These are phyloP conservation scores for Cinclus cinclus DNA, from an alignment of 2,113 vertebrate species.

Conservation along the genomic window DNA sequence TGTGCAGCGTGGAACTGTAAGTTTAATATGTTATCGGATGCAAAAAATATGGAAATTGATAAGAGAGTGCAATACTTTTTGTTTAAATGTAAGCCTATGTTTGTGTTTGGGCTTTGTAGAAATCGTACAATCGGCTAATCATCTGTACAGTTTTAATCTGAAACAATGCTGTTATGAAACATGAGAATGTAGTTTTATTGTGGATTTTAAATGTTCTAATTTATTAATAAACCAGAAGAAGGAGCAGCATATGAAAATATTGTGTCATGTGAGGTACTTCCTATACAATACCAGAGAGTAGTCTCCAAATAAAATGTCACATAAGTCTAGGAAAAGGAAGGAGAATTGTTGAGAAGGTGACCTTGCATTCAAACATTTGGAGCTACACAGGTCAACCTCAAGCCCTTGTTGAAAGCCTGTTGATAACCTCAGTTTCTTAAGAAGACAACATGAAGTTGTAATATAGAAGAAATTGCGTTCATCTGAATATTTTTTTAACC, in stretches of 20 bases:
- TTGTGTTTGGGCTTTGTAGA: not conserved
- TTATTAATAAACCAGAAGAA: constrained; percentile 33
- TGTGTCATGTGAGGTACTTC: not conserved
- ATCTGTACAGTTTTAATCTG: constrained; percentile 42
- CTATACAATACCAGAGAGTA: not conserved
- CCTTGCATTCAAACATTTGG: not conserved
- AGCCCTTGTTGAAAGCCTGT: not conserved
- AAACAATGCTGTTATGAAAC: constrained; percentile 24
- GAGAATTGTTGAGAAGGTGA: not conserved
- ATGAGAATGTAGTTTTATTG: constrained; percentile 44
- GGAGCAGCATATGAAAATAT: not conserved
- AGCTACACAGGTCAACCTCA: not conserved
- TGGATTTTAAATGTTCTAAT: constrained; percentile 38
- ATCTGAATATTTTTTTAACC: not conserved
- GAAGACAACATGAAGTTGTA: not conserved
- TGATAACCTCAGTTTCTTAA: not conserved
- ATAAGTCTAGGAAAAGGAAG: not conserved
- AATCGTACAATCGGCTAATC: no score
- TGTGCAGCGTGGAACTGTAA: not conserved
- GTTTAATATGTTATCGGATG: not conserved
- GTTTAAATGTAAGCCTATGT: not conserved
- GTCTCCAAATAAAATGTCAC: not conserved
- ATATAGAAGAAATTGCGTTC: not conserved
- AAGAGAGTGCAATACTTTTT: not conserved
- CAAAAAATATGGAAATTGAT: not conserved